phyloP scores from a whole-genome alignment of 2,888 invertebrate genomes.

The Pterostichus madidus region DNA sequence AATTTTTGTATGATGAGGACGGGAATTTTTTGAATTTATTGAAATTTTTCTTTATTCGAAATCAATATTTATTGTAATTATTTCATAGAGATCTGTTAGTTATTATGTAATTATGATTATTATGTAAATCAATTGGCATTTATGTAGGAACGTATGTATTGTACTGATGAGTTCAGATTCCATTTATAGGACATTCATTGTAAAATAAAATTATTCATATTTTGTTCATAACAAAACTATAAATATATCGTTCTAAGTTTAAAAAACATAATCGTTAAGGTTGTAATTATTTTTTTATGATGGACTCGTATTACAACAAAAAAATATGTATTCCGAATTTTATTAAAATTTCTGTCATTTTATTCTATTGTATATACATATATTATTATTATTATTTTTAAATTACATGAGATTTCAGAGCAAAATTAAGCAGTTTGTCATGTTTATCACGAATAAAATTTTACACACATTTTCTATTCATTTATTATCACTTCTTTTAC shows the following conservation, averaged over 20 bases:
- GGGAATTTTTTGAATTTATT: conserved; percentile 24
- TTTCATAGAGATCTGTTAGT: conserved; percentile 44
- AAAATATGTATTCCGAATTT: conserved; percentile 62
- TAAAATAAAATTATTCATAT: conserved; percentile 44
- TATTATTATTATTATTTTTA: conserved; percentile 19
- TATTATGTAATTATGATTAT: no score
- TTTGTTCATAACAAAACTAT: conserved; percentile 50
- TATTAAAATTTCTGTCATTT: conserved; percentile 61
- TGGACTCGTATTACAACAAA: conserved; percentile 45
- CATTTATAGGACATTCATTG: conserved; percentile 24
- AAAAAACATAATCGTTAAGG: conserved; percentile 56
- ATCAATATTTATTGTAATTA: conserved; percentile 60
- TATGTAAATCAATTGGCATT: conserved; percentile 46
- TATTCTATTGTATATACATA: conserved; percentile 18
- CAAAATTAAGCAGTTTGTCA: conserved; percentile 35
- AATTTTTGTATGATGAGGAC: conserved; percentile 49
- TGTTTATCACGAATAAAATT: conserved; percentile 35
- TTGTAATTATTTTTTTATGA: conserved; percentile 62
- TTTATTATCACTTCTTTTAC: no score
- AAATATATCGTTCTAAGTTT: conserved; percentile 46
- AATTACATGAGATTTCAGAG: conserved; percentile 6
- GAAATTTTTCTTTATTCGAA: conserved; percentile 43
- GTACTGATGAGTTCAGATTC: conserved; percentile 49
- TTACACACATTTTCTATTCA: background rate
- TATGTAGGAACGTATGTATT: conserved; percentile 36